Conservation (phyloP, 2,113 vertebrate species). For the Ifrita kowaldi region DNA sequence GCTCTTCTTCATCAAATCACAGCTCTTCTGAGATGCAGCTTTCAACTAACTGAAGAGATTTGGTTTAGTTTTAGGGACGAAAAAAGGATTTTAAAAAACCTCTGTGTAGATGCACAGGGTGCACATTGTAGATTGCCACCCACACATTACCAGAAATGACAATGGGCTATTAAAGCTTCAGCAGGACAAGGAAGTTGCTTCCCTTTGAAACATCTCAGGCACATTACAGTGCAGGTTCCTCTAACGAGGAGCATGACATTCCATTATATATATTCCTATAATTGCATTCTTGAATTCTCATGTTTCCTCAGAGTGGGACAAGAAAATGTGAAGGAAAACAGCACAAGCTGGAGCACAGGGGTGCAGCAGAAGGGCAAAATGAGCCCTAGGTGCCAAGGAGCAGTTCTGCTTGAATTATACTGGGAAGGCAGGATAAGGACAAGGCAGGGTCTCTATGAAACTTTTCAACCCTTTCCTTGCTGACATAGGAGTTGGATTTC, state of each 20-base stretch:
- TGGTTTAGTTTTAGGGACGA: background rate
- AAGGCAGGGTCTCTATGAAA: background rate
- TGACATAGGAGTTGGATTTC: background rate
- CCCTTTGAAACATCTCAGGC: background rate
- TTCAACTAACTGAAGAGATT: background rate
- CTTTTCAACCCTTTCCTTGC: background rate
- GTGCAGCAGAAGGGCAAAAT: background rate
- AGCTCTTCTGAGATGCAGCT: background rate
- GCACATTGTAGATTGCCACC: background rate
- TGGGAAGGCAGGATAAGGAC: background rate
- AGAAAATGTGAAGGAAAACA: background rate
- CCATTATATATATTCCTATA: too few species aligned
- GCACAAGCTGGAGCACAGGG: background rate
- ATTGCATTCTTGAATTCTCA: background rate
- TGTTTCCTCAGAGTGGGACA: background rate
- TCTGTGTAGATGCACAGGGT: background rate
- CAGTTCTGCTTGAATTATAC: background rate
- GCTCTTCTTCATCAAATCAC: background rate
- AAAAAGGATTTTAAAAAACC: background rate
- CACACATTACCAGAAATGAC: background rate
- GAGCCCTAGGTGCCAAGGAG: background rate
- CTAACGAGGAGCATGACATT: background rate
- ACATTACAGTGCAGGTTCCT: background rate
- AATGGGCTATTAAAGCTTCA: background rate
- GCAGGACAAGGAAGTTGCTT: background rate